Evolutionary conservation across 2,888 invertebrate species (phyloP), one percentile per base, ranked within the genome.

Genomic region (Imbricaverruca yamaguchii): DNA sequence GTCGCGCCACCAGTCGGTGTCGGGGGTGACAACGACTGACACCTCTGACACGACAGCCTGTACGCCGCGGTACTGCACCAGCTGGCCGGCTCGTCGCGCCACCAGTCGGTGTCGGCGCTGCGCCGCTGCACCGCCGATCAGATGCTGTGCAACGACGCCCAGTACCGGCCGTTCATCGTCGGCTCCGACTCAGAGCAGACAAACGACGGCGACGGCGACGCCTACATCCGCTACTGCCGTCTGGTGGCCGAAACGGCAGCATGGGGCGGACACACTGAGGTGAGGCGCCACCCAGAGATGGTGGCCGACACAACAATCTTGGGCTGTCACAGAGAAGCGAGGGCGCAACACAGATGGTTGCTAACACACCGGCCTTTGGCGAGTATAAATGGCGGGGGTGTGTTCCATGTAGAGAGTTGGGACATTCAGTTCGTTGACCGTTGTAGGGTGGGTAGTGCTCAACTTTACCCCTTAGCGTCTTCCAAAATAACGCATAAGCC

Each of bases 111-210:
- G 80, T 39, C 78, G 77, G 18, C 81, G 80, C 13, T 81, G 18
- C 39, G 81, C n/a, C 78, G 80, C 23, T n/a, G 67, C 15, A 18
- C 81, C 81, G 53, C 81, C 25, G 12, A 80, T 67, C 80, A 81
- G 81, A 15, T 81, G 81, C 13, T 78, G 81, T 7, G 80, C 80
- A 1, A 81, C 81, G 10, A 81, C 77, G 21, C 81, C 81, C 80
- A 82, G 53, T 74, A 74, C 74, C 53, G 53, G 21, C 74, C 74
- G 21, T 74, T 74, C 82, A 78, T 69, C 18, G 21, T n/a, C 18
- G 63, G 59, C 67, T 59, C 56, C 8, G 25, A 15, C 39, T 21
- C 65, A 1, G 69, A 23, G 12, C 15, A 67, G 55, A 56, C 25
- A 25, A 39, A 63, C 67, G 8, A 11, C 13, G 69, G 74, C 56